These are phyloP conservation scores for Griposia aprilina DNA, from an alignment of 2,888 invertebrate species.

Conservation along the genomic window DNA sequence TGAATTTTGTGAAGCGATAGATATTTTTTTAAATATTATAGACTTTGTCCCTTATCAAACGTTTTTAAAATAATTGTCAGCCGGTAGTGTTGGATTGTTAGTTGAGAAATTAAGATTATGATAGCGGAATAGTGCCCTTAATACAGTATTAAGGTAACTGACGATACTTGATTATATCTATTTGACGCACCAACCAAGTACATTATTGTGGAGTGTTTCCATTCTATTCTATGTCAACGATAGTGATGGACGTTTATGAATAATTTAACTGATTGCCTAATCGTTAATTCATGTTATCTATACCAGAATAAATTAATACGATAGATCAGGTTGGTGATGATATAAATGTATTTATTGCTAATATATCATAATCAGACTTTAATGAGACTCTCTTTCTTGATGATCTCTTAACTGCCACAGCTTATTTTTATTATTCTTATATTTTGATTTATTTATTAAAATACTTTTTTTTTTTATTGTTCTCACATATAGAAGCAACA, in stretches of 20 bases:
- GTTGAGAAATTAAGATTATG: neutral
- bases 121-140: neutral
- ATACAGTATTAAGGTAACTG: constrained; percentile 28
- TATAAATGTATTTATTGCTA: neutral
- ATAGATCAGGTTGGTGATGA: neutral
- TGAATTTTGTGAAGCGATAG: neutral
- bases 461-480: too few species aligned
- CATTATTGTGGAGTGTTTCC: constrained; percentile 46
- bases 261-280: constrained; percentile 55
- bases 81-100: neutral
- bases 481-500: too few species aligned
- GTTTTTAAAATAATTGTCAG: neutral
- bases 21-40: neutral
- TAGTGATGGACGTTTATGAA: constrained; percentile 60
- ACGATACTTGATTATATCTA: constrained; percentile 33
- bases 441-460: too few species aligned
- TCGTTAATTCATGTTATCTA: constrained; percentile 47
- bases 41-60: neutral
- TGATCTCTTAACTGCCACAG: too few species aligned
- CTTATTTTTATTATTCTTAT: too few species aligned
- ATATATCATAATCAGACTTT: neutral
- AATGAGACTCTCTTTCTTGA: too few species aligned
- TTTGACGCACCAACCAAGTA: constrained; percentile 55
- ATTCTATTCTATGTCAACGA: constrained; percentile 43
- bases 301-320: constrained; percentile 33